Percentiles rank a stretch among this genome's conserved stretches.
These are phyloP conservation scores for Elephas maximus DNA, from an alignment of 2,113 vertebrate genomes.

Conservation along the genomic window DNA sequence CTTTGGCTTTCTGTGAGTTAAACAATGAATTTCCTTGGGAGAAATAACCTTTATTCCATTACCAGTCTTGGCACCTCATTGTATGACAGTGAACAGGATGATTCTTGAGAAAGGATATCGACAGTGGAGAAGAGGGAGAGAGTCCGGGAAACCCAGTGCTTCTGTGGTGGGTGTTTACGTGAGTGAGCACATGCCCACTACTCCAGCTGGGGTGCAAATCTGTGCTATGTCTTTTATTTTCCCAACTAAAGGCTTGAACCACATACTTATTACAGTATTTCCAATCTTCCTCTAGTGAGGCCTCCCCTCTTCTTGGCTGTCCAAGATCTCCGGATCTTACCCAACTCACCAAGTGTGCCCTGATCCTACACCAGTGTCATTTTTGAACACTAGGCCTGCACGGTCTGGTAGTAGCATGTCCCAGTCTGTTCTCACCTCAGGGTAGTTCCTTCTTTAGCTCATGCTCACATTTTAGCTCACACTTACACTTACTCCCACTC, in stretches of 20 bases:
- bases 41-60: not conserved
- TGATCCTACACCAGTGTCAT: not conserved
- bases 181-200: rapidly evolving
- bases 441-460: not conserved
- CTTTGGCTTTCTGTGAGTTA: not conserved
- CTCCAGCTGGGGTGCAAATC: rapidly evolving
- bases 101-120: not conserved
- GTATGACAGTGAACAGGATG: not conserved
- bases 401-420: rapidly evolving
- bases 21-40: not conserved
- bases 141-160: not conserved
- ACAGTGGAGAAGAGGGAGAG: not conserved
- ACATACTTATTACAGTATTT: not conserved
- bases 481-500: too few relatives aligned
- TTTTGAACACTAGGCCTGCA: rapidly evolving
- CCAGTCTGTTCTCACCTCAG: not conserved
- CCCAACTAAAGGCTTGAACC: not conserved
- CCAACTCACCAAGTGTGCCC: rapidly evolving
- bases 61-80: not conserved
- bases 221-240: not conserved
- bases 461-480: not conserved
- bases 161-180: not conserved
- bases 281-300: not conserved
- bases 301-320: not conserved
- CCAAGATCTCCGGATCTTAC: not conserved